These are phyloP conservation scores for Solenodon paradoxus DNA, from an alignment of 2,113 vertebrate genomes.

Conservation along the genomic window DNA sequence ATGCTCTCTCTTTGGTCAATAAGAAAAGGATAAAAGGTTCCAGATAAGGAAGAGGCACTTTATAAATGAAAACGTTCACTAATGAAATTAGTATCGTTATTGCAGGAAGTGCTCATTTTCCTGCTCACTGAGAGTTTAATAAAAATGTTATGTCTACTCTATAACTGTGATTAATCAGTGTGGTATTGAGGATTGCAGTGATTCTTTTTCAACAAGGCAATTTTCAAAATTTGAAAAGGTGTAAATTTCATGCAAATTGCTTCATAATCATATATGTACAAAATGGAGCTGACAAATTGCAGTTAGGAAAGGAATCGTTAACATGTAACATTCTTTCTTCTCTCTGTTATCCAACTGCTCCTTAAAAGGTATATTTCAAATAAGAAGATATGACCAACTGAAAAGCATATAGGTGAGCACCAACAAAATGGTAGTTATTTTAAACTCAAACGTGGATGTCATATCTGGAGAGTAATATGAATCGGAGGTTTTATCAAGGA, in stretches of 20 bases:
- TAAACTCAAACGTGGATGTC: not conserved
- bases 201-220: conserved; percentile 74
- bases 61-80: conserved; percentile 77
- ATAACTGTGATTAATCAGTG: conserved; percentile 81
- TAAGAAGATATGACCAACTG: not conserved
- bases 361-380: not conserved
- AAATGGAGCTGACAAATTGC: conserved; percentile 66
- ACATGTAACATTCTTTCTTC: not conserved
- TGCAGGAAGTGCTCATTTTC: conserved; percentile 80
- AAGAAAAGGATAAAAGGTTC: conserved; percentile 59
- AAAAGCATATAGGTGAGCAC: not conserved
- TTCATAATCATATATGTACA: conserved; percentile 70
- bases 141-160: conserved; percentile 76
- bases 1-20: conserved; percentile 52
- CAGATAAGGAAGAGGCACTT: conserved; percentile 54
- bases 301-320: conserved; percentile 53
- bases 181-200: conserved; percentile 57
- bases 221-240: conserved; percentile 82
- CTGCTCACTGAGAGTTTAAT: conserved; percentile 78
- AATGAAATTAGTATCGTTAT: conserved; percentile 78
- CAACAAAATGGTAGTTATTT: not conserved
- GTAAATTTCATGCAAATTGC: conserved; percentile 74
- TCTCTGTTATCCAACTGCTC: not conserved
- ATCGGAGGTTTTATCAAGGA: not conserved
- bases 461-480: accelerated